These are phyloP conservation scores for Oreochromis aureus DNA, from an alignment of 2,113 vertebrate genomes.

Conservation along the genomic window DNA sequence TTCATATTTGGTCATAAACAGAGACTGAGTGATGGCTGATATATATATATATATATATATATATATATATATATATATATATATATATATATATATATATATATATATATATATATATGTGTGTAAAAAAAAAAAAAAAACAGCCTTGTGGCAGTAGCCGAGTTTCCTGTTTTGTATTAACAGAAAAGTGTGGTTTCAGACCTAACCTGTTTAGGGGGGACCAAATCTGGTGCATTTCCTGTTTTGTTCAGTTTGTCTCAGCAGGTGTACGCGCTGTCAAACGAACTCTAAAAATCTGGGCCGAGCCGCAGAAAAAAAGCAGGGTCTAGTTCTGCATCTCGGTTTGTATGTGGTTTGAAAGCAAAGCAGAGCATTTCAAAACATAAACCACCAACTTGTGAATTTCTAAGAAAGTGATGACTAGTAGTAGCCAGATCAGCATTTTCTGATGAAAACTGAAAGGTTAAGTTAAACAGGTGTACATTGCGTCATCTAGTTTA, in stretches of 20 bases:
- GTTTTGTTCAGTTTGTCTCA: background rate
- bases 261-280: background rate
- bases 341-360: background rate
- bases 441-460: background rate
- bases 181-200: background rate
- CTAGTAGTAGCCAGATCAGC: background rate
- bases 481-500: background rate
- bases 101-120: background rate
- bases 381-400: background rate
- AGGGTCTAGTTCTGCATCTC: background rate
- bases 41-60: background rate
- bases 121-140: background rate
- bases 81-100: background rate
- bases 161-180: background rate
- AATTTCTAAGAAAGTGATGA: background rate
- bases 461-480: background rate
- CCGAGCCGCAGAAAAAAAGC: background rate
- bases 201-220: background rate
- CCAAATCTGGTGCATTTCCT: background rate
- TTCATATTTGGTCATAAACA: background rate
- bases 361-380: background rate
- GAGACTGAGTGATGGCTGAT: background rate
- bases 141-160: background rate
- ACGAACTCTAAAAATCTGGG: background rate
- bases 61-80: background rate